Conservation (phyloP, 2,113 vertebrate species). For the Amphiprion ocellaris region DNA sequence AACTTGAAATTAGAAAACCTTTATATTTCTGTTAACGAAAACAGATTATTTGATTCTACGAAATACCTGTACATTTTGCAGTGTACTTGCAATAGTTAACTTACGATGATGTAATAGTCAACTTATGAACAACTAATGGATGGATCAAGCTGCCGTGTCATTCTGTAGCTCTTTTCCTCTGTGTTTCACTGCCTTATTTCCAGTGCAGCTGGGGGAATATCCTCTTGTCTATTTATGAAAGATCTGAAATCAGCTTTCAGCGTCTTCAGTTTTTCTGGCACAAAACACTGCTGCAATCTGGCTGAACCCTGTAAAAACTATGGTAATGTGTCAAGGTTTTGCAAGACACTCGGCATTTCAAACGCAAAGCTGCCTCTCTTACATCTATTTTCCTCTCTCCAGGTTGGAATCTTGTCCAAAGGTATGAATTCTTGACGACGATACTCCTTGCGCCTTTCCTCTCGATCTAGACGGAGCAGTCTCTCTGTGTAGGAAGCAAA, state of each 20-base stretch:
- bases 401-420: conserved; percentile 88
- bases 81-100: not conserved
- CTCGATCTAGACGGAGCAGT: conserved; percentile 89
- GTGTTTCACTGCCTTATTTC: not conserved
- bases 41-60: no score
- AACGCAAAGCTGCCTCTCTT: conserved; percentile 74
- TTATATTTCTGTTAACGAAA: no score
- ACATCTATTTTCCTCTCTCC: conserved; percentile 86
- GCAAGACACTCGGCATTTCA: not conserved
- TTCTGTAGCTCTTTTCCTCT: not conserved
- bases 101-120: not conserved
- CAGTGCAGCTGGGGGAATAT: not conserved
- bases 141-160: not conserved
- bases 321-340: not conserved
- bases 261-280: not conserved
- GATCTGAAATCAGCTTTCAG: not conserved
- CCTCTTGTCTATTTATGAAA: not conserved
- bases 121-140: not conserved
- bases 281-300: not conserved
- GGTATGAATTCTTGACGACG: conserved; percentile 85
- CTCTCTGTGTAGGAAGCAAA: conserved; percentile 85
- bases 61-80: no score
- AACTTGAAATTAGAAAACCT: no score
- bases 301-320: not conserved
- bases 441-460: conserved; percentile 95